Conservation (phyloP, 2,113 vertebrate species). For the Perca flavescens region DNA sequence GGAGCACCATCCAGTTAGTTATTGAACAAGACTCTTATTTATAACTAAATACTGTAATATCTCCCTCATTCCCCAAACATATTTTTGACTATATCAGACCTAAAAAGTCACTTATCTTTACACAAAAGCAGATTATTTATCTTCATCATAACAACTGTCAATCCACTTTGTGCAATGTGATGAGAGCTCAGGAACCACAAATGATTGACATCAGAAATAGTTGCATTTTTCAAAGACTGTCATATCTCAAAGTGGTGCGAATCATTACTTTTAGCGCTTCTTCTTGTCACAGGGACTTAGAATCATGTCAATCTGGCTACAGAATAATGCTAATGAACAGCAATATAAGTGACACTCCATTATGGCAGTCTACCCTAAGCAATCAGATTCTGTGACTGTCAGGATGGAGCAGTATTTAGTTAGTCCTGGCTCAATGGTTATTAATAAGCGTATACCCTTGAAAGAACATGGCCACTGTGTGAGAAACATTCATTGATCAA, state of each 20-base stretch:
- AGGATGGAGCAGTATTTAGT: conserved; percentile 29
- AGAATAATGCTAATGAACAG: conserved; percentile 53
- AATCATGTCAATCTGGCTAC: conserved; percentile 24
- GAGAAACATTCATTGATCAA: conserved; percentile 45
- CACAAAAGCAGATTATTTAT: conserved; percentile 25
- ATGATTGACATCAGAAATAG: conserved; percentile 6
- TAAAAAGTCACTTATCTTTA: conserved; percentile 14
- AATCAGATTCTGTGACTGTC: conserved; percentile 29
- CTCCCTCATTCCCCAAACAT: not conserved
- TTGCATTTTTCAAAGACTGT: conserved; percentile 21
- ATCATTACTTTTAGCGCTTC: conserved; percentile 39
- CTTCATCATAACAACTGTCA: not conserved
- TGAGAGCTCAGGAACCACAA: not conserved
- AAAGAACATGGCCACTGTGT: conserved; percentile 16
- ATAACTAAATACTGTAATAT: conserved; percentile 1
- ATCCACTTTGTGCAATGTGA: conserved; percentile 12
- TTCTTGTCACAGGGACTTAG: conserved; percentile 33
- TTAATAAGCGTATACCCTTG: conserved; percentile 32
- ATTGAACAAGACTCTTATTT: conserved; percentile 19
- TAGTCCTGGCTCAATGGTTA: conserved; percentile 18
- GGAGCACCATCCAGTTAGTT: conserved; percentile 8
- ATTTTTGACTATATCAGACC: not conserved
- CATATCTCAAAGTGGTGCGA: conserved; percentile 25
- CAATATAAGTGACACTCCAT: conserved; percentile 41
- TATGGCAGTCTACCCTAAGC: conserved; percentile 28